Evolutionary conservation across 2,888 invertebrate genomes (phyloP), one percentile per base, ranked within the genome.

Genomic region (Peribatodes rhomboidaria): DNA sequence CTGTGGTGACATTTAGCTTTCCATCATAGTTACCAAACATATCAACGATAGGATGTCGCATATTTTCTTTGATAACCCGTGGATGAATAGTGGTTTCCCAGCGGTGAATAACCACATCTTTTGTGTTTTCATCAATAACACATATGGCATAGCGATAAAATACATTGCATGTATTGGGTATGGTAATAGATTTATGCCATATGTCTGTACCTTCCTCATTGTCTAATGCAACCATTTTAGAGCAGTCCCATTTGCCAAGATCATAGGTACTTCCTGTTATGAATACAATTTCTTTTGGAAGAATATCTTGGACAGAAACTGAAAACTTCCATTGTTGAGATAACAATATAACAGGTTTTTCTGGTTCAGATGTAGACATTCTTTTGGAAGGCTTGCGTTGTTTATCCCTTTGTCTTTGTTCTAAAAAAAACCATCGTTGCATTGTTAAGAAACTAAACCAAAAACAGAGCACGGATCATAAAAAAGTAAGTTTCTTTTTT

Each of bases 81-180:
- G 98, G 95, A 57, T 92, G 88, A 71, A 96, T 86, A 80, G 96
- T 95, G 0, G 97, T 96, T 87, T 98, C 98, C 98, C 98, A 98
- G 66, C 94, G 94, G 10, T 96, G 94, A 13, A 98, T 95, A 65
- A 96, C 93, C 10, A 95, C 86, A 65, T 94, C 90, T 60, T 92
- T 84, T 52, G 93, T 92, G 37, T 93, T 90, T 66, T 96, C 95
- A 80, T 96, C 94, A 14, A 95, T 80, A 49, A 96, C 93, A 82
- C 97, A 96, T 66, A 97, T 94, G 72, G 96, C 96, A 86, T 97
- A 98, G 37, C 98, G 95, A 84, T 96, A 98, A 46, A 94, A 93
- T 10, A 97, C 93, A 70, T 95, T 94, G 74, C 94, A 91, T 67
- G 95, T 95, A 61, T 94, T 94, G 1, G 97, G 97, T 77, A 98